Evolutionary conservation across 2,888 invertebrate species (phyloP).

Genomic region (Perithous albicinctus): DNA sequence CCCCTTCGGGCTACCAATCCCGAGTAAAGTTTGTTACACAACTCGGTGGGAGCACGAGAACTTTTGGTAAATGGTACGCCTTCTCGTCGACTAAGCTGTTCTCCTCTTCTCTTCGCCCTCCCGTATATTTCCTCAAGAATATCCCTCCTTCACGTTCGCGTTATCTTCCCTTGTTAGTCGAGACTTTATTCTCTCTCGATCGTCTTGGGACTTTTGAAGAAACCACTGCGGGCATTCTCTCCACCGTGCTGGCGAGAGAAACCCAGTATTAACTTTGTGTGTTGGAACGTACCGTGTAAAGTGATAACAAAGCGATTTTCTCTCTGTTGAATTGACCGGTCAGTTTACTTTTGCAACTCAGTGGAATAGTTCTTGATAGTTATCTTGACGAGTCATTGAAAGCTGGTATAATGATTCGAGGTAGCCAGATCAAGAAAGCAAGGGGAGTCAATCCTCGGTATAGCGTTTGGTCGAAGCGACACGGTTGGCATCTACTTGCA

Average conservation of each 20-base stretch:
- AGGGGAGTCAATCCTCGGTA: not conserved
- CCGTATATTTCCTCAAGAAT: conserved; percentile 10
- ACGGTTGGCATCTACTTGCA: not conserved
- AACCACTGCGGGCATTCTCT: conserved; percentile 41
- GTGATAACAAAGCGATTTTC: conserved; percentile 13
- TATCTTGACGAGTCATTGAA: not conserved
- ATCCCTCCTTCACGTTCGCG: conserved; percentile 27
- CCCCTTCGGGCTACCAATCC: conserved; percentile 84
- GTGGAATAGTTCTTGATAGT: not conserved
- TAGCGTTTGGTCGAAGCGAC: not conserved
- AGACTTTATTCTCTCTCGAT: conserved; percentile 63
- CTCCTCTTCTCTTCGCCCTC: conserved; percentile 16
- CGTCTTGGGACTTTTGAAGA: conserved; percentile 42
- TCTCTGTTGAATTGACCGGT: not conserved
- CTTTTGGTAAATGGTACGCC: conserved; percentile 66
- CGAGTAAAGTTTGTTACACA: conserved; percentile 84
- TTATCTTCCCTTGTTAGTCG: conserved; percentile 62
- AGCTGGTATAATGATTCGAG: not conserved
- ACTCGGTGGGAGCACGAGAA: conserved; percentile 76
- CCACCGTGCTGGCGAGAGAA: not conserved
- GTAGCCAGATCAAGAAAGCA: not conserved
- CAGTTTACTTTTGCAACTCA: not conserved
- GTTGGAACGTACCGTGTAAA: not conserved
- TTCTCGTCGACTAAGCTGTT: conserved; percentile 66
- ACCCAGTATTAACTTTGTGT: not conserved